phyloP scores from a whole-genome alignment of 2,113 vertebrate genomes.

The Furnarius figulus region DNA sequence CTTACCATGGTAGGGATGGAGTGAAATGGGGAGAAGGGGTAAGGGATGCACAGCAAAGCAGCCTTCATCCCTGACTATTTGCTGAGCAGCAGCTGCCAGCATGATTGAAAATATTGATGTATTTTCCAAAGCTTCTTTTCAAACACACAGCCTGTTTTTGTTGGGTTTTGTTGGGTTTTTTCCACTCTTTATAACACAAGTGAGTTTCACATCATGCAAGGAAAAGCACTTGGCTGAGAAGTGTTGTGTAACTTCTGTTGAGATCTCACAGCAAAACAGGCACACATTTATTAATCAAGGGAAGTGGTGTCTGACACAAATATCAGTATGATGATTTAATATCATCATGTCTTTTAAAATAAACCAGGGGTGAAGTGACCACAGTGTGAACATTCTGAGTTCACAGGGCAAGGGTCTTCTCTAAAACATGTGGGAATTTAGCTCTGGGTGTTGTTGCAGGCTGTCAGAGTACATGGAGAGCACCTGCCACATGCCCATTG shows the following conservation, averaged over 20 bases:
- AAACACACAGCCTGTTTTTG: neutral
- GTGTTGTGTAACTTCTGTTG: neutral
- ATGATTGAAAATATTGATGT: slow-evolving; percentile 26
- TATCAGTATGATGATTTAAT: neutral
- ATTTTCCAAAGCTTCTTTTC: slow-evolving; percentile 24
- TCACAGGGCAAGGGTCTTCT: neutral
- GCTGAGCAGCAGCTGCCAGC: neutral
- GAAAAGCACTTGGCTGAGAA: neutral
- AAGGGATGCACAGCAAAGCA: neutral
- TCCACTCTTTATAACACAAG: neutral
- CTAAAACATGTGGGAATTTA: neutral
- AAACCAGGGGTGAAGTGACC: neutral
- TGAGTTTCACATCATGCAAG: neutral
- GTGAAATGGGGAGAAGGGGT: neutral
- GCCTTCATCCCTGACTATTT: neutral
- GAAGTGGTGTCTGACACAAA: neutral
- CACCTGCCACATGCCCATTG: neutral
- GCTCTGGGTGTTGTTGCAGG: neutral
- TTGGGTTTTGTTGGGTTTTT: neutral
- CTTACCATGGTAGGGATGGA: fast-evolving
- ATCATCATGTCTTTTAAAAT: neutral
- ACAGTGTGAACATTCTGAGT: neutral
- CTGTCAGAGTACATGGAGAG: neutral
- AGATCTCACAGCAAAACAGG: slow-evolving; percentile 3
- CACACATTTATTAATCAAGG: neutral